These are phyloP conservation scores for Gastrophysa polygoni DNA, from an alignment of 2,888 invertebrate species.

Conservation along the genomic window DNA sequence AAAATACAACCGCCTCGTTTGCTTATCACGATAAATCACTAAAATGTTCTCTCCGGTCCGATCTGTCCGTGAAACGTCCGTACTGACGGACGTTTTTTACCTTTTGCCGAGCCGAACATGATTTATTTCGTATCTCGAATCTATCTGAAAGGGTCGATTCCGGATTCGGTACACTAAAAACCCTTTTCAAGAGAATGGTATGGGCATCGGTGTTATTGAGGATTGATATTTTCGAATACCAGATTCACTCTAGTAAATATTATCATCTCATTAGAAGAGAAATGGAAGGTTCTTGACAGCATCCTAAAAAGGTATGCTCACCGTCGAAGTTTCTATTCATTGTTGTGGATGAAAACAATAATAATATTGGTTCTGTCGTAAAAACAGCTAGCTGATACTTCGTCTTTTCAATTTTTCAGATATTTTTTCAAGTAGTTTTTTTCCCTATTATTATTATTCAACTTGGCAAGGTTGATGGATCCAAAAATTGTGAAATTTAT, in stretches of 20 bases:
- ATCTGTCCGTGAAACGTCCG: conserved; percentile 48
- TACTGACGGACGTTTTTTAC: conserved; percentile 42
- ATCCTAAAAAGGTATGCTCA: no score
- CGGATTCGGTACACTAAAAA: conserved; percentile 21
- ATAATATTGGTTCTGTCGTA: no score
- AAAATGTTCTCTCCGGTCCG: conserved; percentile 42
- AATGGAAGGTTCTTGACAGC: no score
- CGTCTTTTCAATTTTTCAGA: no score
- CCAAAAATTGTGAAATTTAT: no score
- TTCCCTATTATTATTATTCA: no score
- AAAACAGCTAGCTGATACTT: no score
- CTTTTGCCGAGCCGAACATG: conserved; percentile 47
- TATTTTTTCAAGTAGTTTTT: no score
- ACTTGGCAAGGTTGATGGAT: no score
- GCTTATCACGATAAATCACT: conserved; percentile 55
- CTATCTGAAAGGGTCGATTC: conserved; percentile 36
- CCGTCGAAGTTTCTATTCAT: no score
- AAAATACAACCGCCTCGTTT: conserved; percentile 50
- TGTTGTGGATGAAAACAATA: no score
- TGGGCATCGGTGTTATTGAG: conserved; percentile 5
- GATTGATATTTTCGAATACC: background rate
- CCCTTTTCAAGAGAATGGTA: conserved; percentile 26
- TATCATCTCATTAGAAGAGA: no score
- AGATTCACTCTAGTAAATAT: background rate
- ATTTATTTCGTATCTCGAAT: conserved; percentile 48